Evolutionary conservation across 1,140 invertebrate genomes (phyloP).

Genomic region (Meloidogyne chitwoodi): DNA sequence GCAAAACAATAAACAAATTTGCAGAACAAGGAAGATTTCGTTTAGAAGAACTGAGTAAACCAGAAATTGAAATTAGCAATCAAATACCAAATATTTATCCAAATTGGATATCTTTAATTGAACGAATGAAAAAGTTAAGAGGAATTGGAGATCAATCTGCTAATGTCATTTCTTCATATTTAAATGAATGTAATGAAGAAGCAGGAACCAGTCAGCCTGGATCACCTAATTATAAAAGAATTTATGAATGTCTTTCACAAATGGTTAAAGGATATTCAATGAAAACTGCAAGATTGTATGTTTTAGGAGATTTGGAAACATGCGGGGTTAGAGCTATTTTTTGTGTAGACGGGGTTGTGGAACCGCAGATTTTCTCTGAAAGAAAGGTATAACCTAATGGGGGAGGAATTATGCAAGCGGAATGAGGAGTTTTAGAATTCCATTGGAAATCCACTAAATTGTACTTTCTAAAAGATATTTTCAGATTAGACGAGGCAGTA

Average conservation of each 20-base stretch:
- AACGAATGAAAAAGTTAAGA: background rate
- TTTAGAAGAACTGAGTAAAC: background rate
- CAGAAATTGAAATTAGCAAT: background rate
- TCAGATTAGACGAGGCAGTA: constrained; percentile 24
- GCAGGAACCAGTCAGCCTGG: background rate
- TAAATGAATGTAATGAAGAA: background rate
- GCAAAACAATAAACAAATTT: constrained; percentile 10
- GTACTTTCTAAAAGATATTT: constrained; percentile 1
- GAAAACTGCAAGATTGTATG: constrained; percentile 16
- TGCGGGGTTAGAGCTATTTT: too few relatives aligned
- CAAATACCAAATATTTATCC: background rate
- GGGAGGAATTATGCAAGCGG: too few relatives aligned
- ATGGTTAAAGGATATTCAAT: constrained; percentile 12
- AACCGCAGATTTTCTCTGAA: too few relatives aligned
- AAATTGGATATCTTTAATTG: constrained; percentile 5
- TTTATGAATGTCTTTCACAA: constrained; percentile 1
- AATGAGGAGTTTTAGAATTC: too few relatives aligned
- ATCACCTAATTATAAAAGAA: constrained; percentile 21
- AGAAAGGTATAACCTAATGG: too few relatives aligned
- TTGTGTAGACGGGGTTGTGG: too few relatives aligned
- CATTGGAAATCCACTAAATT: constrained; percentile 13
- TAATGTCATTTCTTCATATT: background rate
- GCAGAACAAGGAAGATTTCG: background rate
- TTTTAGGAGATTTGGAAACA: background rate
- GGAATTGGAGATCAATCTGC: background rate